These are phyloP conservation scores for Pseudopipra pipra DNA, from an alignment of 2,113 vertebrate genomes.

Conservation along the genomic window DNA sequence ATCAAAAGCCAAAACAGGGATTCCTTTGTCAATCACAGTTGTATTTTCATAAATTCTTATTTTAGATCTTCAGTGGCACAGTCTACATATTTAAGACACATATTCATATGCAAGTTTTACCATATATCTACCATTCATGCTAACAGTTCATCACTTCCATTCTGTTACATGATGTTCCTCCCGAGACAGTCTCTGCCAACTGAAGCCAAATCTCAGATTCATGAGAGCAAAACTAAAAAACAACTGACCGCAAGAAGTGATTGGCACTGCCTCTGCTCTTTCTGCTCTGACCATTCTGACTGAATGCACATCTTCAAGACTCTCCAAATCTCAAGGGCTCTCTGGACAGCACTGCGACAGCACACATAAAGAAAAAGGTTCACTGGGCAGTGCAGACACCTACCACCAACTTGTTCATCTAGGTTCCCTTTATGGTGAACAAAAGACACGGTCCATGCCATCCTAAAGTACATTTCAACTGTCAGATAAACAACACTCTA, in stretches of 20 bases:
- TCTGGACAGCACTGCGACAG: not conserved
- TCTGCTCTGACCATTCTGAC: not conserved
- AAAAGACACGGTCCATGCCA: not conserved
- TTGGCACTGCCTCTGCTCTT: not conserved
- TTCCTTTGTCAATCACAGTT: not conserved
- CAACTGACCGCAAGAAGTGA: accelerated
- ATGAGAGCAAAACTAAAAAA: not conserved
- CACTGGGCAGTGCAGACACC: not conserved
- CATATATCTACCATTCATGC: not conserved
- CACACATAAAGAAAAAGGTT: not conserved
- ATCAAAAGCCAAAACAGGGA: not conserved
- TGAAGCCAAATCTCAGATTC: not conserved
- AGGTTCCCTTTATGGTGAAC: not conserved
- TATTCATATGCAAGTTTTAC: not conserved
- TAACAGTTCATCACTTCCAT: not conserved
- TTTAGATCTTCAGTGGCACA: not conserved
- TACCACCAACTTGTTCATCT: not conserved
- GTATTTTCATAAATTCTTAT: not conserved
- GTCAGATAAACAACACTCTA: not conserved
- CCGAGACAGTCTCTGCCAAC: not conserved
- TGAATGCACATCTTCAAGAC: not conserved
- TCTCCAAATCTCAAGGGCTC: not conserved
- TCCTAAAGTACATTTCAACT: not conserved
- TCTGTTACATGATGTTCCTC: not conserved
- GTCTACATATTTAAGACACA: not conserved